Base-by-base conservation (phyloP, 2,888 invertebrate species). In the Leptogaster cylindrica region DNA sequence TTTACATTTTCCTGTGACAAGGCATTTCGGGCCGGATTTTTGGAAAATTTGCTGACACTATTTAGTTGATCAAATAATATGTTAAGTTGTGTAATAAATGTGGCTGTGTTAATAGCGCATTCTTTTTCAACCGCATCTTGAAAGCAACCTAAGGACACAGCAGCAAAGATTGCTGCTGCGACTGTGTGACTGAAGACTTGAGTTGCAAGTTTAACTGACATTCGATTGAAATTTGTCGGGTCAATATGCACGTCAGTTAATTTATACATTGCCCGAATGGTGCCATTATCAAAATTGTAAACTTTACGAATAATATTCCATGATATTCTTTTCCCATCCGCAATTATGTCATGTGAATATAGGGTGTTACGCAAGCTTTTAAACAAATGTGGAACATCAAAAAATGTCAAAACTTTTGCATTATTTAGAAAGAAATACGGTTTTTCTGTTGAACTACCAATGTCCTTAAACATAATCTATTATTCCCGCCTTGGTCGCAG, bases 271-370 rank as follows among this genome's bases (percentile, higher is more conserved):
- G 7, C 14, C 16, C 7, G 12, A 2, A 44, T 2, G 12, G 14
- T 44, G 16, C 16, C 16, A 44, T 44, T 44, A 8, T 39, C n/a
- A n/a, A 31, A 31, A 8, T 31, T 31, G 8, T 31, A 31, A 31
- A 31, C 41, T 41, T 41, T 41, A n/a, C 41, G 41, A 41, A 41
- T 41, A 12, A 41, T 41, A 41, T 41, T 12, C 41, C 6, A 12
- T 41, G 41, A 41, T 7, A 41, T 12, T 41, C 12, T 41, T 41
- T 41, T 41, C 4, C 41, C n/a, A n/a, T n/a, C n/a, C n/a, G n/a
- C n/a, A n/a, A n/a, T n/a, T n/a, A n/a, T n/a, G n/a, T n/a, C n/a
- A n/a, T n/a, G n/a, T n/a, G n/a, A n/a, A n/a, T n/a, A n/a, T n/a
- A n/a, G n/a, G n/a, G n/a, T n/a, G n/a, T n/a, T n/a, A n/a, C n/a